Base-by-base conservation (phyloP, 64 coral and sea anemone species). In the Pocillopora damicornis region DNA sequence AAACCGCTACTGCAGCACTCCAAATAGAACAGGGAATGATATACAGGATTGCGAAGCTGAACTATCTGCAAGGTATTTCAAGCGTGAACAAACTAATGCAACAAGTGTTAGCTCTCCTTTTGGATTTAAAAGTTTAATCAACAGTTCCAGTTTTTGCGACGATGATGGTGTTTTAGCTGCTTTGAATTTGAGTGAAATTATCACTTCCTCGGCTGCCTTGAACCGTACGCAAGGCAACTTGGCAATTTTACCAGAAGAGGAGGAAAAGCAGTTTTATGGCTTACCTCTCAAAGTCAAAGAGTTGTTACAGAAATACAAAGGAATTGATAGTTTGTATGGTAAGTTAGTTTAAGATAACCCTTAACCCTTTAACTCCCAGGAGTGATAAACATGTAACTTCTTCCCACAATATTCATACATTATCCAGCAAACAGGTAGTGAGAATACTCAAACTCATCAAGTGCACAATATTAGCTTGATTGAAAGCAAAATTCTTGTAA, bases 261-360 rank as follows among this genome's bases (percentile, higher is more conserved):
- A 20, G 9, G 45, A 35, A 45, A 58, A 26, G 25, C 65, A 85
- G 45, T 94, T 94, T 94, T 94, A 90, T 81, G 88, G 92, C 17
- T 66, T 94, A 34, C 81, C 92, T 20, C 35, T 77, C 20, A 36
- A 89, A 73, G 82, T 94, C 16, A 89, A 87, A 81, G 74, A 89
- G 12, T 62, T 94, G 38, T 87, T 94, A 69, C 82, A 72, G 15
- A 71, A 89, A 14, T 62, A 86, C 71, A 85, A 88, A 75, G 92
- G 92, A 69, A 94, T 94, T 75, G 76, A 87, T 57, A 88, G 74
- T 14, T 73, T 94, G 9, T 94, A 94, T 90, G 92, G 92, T 94
- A 79, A 85, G 92, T 68, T 25, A 51, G 1, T 79, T 25, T 26
- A 30, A 85, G 5, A 10, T 30, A 30, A 30, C 30, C 30, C 23